Conservation (phyloP, 2,888 invertebrate species). For the Schrankia costaestrigalis region DNA sequence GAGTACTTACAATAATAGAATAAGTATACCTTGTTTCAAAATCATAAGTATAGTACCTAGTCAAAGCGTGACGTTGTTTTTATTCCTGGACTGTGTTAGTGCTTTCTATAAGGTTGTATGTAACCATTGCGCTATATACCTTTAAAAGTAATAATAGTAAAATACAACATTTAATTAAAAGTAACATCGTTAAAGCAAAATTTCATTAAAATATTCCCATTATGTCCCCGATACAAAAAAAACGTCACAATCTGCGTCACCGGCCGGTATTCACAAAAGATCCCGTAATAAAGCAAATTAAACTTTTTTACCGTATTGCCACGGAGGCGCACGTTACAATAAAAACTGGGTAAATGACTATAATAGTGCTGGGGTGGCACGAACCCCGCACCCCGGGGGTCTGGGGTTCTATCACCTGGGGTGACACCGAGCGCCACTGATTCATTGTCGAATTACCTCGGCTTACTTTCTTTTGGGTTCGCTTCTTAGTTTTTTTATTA, state of each 20-base stretch:
- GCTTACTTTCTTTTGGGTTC: constrained; percentile 8
- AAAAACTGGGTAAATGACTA: constrained; percentile 25
- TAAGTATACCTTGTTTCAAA: no score
- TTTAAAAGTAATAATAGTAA: no score
- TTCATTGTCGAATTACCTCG: constrained; percentile 35
- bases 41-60: no score
- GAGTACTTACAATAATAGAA: no score
- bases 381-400: constrained; percentile 2
- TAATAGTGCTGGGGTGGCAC: constrained; percentile 16
- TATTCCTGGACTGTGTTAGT: no score
- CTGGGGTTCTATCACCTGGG: constrained; percentile 22
- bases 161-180: no score
- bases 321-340: constrained; percentile 29
- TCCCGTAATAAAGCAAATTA: constrained; percentile 18
- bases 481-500: constrained; percentile 5
- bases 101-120: no score
- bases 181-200: no score
- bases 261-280: constrained; percentile 4
- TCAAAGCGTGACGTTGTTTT: no score
- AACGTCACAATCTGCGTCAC: not conserved
- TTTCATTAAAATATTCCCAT: no score
- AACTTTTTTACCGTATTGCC: constrained; percentile 13
- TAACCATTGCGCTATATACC: no score
- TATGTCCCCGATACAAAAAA: constrained; percentile 1
- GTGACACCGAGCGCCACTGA: constrained; percentile 28